Evolutionary conservation across 2,797 vertebrate genomes (phyloP), one percentile per base, ranked within the genome.

Genomic region (Centropyge bicolor): DNA sequence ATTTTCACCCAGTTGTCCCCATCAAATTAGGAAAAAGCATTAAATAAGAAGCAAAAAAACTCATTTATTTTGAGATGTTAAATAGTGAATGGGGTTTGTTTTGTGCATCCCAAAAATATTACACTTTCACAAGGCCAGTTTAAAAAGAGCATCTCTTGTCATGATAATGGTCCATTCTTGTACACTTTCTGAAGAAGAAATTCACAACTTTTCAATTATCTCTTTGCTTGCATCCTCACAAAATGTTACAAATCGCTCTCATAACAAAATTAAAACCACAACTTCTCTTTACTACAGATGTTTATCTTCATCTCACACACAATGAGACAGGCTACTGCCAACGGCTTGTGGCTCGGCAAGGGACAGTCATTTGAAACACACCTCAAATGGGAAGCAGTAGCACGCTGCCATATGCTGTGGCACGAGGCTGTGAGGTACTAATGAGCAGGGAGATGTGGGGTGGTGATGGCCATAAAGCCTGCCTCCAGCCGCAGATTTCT

Each of bases 331-430:
- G 67, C 78, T 62, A 61, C 79, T 77, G 89, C 90, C 81, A 90
- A 80, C 82, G 88, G 88, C 84, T 82, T 79, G 88, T 80, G 88
- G 89, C 91, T 90, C 84, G 57, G 88, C 65, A 56, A 90, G 82
- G 80, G 82, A 81, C 79, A 67, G 76, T 46, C 72, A 82, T 92
- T 93, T 90, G 81, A 86, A 93, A 89, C 82, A 83, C 78, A 90
- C 88, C 90, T 92, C 82, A 77, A 87, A 88, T 85, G 88, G 90
- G 82, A 93, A 86, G 83, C 91, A 60, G 88, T 78, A 87, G 85
- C 86, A 54, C 80, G 52, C 54, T 80, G 87, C 92, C 94, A 94
- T 94, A 95, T 94, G 94, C 90, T 84, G 81, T 70, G 83, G 88
- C 20, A 16, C 85, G 78, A 77, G 85, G 88, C 80, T 80, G 87